These are phyloP conservation scores for Eristalis pertinax DNA, from an alignment of 2,888 invertebrate species.

Conservation along the genomic window DNA sequence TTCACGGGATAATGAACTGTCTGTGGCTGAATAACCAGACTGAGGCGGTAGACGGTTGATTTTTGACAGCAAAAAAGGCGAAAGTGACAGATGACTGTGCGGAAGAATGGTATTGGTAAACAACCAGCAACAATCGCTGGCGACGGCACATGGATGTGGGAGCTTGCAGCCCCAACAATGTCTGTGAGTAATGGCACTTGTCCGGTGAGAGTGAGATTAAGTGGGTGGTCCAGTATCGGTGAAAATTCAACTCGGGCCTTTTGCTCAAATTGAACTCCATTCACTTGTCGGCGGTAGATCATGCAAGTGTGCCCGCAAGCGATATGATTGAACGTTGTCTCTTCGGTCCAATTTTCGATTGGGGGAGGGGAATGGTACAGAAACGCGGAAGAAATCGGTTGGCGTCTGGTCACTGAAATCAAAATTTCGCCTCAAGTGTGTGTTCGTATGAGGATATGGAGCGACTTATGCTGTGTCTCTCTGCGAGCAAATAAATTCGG, in stretches of 20 bases:
- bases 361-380: not conserved
- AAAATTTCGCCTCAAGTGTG: too few species aligned
- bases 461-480: too few species aligned
- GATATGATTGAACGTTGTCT: not conserved
- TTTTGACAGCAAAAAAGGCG: not conserved
- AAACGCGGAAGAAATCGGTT: too few species aligned
- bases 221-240: not conserved
- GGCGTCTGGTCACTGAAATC: too few species aligned
- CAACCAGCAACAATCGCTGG: not conserved
- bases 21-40: not conserved
- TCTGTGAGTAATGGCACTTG: not conserved
- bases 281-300: not conserved
- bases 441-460: too few species aligned
- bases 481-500: too few species aligned
- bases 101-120: not conserved
- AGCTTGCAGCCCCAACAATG: not conserved
- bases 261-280: not conserved
- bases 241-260: not conserved
- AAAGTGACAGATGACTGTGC: not conserved
- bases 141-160: not conserved
- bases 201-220: not conserved
- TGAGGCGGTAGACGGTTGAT: not conserved
- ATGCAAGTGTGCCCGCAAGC: not conserved
- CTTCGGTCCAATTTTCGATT: not conserved
- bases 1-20: constrained; percentile 23